A percentile compares a stretch with the other conserved stretches of the same genome.
Evolutionary conservation across 1,140 invertebrate genomes (phyloP).

Genomic region (Glossosoma conforme): DNA sequence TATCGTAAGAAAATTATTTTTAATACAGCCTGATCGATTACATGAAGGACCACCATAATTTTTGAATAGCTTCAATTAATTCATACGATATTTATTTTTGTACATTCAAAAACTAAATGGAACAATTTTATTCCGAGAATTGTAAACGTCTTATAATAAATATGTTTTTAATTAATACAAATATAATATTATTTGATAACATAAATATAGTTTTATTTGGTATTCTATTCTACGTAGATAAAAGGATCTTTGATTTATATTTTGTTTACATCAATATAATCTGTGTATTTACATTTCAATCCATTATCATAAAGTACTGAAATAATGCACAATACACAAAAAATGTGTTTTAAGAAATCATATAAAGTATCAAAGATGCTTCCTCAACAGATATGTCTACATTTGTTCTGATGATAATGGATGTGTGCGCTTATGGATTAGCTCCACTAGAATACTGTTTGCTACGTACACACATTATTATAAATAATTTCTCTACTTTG

Average conservation of each 20-base stretch:
- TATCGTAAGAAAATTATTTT: conserved; percentile 41
- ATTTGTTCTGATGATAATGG: conserved; percentile 6
- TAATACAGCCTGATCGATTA: no score
- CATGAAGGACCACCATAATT: no score
- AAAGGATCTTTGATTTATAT: conserved; percentile 19
- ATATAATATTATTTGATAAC: conserved; percentile 27
- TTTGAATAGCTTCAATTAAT: no score
- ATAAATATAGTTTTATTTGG: conserved; percentile 29
- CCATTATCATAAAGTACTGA: no score
- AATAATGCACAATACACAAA: conserved; percentile 5
- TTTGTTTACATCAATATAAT: conserved; percentile 17
- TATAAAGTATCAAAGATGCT: no score
- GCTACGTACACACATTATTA: conserved; percentile 11
- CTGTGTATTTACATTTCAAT: conserved; percentile 28
- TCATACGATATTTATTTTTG: conserved; percentile 9
- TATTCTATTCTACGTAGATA: conserved; percentile 31
- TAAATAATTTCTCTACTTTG: conserved; percentile 21
- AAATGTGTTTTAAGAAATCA: neutral
- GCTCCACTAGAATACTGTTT: neutral
- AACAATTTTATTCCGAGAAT: conserved; percentile 18
- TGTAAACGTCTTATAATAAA: conserved; percentile 28
- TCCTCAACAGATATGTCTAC: conserved; percentile 20
- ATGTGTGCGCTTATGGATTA: conserved; percentile 5
- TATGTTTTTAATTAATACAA: conserved; percentile 28
- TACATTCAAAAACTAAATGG: conserved; percentile 12